Evolutionary conservation across 1,140 invertebrate species (phyloP), one percentile per base, ranked within the genome.

Genomic region (Wasmannia auropunctata): DNA sequence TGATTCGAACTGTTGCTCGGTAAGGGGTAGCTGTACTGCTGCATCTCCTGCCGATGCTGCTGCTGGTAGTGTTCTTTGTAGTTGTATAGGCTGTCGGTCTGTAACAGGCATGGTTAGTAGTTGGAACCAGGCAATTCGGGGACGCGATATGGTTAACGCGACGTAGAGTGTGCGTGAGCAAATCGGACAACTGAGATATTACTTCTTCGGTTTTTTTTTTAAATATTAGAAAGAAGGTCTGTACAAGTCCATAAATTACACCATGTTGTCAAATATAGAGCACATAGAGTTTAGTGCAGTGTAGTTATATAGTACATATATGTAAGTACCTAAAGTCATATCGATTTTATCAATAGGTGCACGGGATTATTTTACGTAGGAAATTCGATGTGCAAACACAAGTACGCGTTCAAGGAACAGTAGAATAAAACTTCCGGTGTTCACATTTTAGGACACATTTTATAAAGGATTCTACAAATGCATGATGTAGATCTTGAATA

Each of bases 1-100:
- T 95, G 94, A 86, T 92, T 94, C 60, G 94, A 94, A 91, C 94
- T 95, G 91, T 94, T 95, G 90, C 94, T 95, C 80, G 94, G 92
- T 88, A 94, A 91, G 31, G 93, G 91, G 86, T 95, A 94, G 70
- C 93, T 93, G 91, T 94, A 95, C 81, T 94, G 94, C 88, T 95
- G 93, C 92, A 95, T 93, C 89, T 95, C 93, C 90, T 95, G 94
- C 43, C 93, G 92, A 88, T 94, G 92, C 51, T 93, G 92, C 54
- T 94, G 94, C 88, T 95, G 93, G 87, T 94, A 95, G 86, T 95
- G 93, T 85, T 95, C 94, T 94, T 95, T 94, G 92, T 94, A 95
- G 92, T 95, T 93, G 91, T 93, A 94, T 84, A 94, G 92, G 87
- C 92, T 95, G 93, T 93, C 93, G 80, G 92, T 94, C 94, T 95